Percentiles rank a stretch among this genome's conserved stretches.
Evolutionary conservation across 2,797 vertebrate species (phyloP).

Genomic region (Gymnopithys bicolor): DNA sequence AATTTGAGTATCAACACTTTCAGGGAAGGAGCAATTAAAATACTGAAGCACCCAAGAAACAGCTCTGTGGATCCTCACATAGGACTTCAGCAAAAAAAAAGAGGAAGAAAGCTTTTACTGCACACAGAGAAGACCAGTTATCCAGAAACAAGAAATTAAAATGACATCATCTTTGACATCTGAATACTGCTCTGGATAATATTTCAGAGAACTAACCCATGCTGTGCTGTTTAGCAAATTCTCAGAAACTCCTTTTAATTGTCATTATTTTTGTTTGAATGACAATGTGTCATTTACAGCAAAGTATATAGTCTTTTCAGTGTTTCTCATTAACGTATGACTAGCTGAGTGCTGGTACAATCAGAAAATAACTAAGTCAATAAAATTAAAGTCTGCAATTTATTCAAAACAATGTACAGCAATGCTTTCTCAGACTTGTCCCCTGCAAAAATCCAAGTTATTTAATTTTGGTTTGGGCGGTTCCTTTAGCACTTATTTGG

Average conservation of each 20-base stretch:
- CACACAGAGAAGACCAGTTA: not conserved
- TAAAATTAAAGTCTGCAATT: not conserved
- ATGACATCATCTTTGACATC: not conserved
- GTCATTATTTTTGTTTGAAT: not conserved
- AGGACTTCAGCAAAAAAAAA: accelerated
- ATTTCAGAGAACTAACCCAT: not conserved
- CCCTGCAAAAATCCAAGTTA: not conserved
- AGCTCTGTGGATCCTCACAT: not conserved
- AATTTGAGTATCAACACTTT: not conserved
- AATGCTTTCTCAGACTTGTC: not conserved
- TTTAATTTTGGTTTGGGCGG: not conserved
- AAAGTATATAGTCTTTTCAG: not conserved
- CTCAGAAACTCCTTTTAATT: not conserved
- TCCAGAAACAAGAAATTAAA: not conserved
- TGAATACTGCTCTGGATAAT: not conserved
- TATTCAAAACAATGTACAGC: not conserved
- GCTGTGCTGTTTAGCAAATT: not conserved
- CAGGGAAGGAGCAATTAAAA: not conserved
- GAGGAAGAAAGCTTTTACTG: not conserved
- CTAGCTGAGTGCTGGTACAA: not conserved
- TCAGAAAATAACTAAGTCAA: not conserved
- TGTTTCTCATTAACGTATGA: not conserved
- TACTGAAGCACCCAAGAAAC: not conserved
- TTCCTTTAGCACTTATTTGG: not conserved
- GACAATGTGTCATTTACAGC: not conserved